Conservation (phyloP, 2,888 invertebrate species). For the Synergus laeviventris region DNA sequence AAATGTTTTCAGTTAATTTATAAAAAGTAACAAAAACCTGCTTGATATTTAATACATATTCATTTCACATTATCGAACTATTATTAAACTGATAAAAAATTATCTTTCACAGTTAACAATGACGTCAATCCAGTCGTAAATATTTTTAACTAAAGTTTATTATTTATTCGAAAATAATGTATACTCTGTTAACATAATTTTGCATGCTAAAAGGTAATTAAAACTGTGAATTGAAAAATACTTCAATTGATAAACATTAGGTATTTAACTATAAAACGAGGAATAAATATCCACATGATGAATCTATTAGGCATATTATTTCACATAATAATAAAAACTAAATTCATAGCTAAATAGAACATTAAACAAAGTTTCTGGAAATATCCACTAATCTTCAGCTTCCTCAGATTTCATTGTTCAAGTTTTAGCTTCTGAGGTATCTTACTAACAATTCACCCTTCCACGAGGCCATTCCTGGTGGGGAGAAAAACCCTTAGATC, state of each 20-base stretch:
- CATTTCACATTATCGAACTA: background rate
- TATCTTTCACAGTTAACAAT: background rate
- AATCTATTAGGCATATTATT: too few relatives aligned
- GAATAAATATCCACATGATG: background rate
- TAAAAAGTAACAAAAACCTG: background rate
- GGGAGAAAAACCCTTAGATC: slow-evolving; percentile 57
- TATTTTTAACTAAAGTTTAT: too few relatives aligned
- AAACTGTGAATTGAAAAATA: background rate
- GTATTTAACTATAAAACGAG: background rate
- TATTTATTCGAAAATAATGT: too few relatives aligned
- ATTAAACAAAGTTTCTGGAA: background rate
- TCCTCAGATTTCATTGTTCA: slow-evolving; percentile 9
- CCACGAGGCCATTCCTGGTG: slow-evolving; percentile 46
- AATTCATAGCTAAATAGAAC: background rate
- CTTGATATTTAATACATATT: background rate
- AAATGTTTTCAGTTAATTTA: background rate
- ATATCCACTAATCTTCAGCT: slow-evolving; percentile 13
- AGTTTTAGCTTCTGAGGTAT: slow-evolving; percentile 1
- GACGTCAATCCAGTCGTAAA: background rate
- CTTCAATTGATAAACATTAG: background rate
- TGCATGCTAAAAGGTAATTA: background rate
- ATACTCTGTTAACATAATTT: too few relatives aligned
- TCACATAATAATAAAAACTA: background rate
- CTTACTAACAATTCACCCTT: slow-evolving; percentile 57
- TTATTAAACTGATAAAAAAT: background rate